These are phyloP conservation scores for Mercenaria mercenaria DNA, from an alignment of 1,140 invertebrate genomes.

Conservation along the genomic window DNA sequence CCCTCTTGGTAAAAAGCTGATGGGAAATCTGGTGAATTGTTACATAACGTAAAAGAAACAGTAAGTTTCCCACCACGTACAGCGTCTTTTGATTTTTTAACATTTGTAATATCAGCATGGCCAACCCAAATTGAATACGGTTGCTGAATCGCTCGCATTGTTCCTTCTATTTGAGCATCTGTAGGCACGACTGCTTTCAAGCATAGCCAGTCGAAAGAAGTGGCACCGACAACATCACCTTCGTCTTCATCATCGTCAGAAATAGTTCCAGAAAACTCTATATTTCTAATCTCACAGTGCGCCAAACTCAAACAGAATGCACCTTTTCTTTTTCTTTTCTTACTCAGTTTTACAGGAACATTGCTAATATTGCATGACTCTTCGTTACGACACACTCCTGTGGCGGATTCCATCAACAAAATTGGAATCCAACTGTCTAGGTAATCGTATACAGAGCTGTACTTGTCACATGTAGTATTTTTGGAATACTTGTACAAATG, in stretches of 20 bases:
- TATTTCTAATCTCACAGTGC: conserved; percentile 58
- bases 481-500: conserved; percentile 46
- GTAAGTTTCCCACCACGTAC: not conserved
- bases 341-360: conserved; percentile 9
- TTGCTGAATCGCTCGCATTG: not conserved
- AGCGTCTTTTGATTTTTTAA: not conserved
- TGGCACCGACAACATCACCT: not conserved
- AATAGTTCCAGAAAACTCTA: conserved; percentile 56
- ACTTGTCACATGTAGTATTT: not conserved
- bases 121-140: not conserved
- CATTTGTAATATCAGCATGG: not conserved
- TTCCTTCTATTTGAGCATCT: not conserved
- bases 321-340: conserved; percentile 35
- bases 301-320: conserved; percentile 22
- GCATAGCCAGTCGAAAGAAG: conserved; percentile 66
- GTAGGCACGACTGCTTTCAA: not conserved
- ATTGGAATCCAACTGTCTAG: conserved; percentile 60
- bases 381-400: conserved; percentile 3
- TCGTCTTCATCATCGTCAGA: not conserved
- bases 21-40: not conserved
- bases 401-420: conserved; percentile 69
- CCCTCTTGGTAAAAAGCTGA: not conserved
- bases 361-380: conserved; percentile 40
- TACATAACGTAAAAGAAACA: not conserved
- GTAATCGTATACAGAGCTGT: conserved; percentile 54